These are phyloP conservation scores for Ammodytes dubius DNA, from an alignment of 2,113 vertebrate genomes.

Conservation along the genomic window DNA sequence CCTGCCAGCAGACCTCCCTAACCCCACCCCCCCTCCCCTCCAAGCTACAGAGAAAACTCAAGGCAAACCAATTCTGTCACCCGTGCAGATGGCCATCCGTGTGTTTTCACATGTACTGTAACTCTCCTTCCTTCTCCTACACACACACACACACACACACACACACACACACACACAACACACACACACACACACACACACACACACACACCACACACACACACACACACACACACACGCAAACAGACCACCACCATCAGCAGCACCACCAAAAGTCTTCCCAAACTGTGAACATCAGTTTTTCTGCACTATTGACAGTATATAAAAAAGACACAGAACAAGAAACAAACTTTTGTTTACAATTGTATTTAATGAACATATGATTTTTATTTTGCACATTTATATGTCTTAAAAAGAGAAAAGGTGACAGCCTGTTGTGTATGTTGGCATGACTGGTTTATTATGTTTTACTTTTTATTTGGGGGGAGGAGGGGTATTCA, in stretches of 20 bases:
- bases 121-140: not conserved
- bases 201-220: not conserved
- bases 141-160: not conserved
- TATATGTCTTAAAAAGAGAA: not conserved
- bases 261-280: constrained; percentile 67
- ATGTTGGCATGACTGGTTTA: constrained; percentile 24
- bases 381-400: constrained; percentile 45
- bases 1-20: constrained; percentile 14
- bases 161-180: not conserved
- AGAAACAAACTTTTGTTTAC: constrained; percentile 37
- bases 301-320: constrained; percentile 57
- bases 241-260: constrained; percentile 30
- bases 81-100: constrained; percentile 32
- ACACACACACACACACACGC: not conserved
- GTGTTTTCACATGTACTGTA: constrained; percentile 34
- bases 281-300: constrained; percentile 53
- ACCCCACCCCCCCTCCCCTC: constrained; percentile 1
- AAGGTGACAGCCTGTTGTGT: constrained; percentile 22
- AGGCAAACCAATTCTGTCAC: constrained; percentile 9
- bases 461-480: constrained; percentile 27
- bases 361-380: constrained; percentile 5
- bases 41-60: constrained; percentile 4
- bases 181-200: not conserved
- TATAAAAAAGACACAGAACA: not conserved
- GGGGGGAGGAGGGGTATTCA: not conserved